Evolutionary conservation across 2,888 invertebrate species (phyloP), one percentile per base, ranked within the genome.

Genomic region (Dolichopus griseipennis): DNA sequence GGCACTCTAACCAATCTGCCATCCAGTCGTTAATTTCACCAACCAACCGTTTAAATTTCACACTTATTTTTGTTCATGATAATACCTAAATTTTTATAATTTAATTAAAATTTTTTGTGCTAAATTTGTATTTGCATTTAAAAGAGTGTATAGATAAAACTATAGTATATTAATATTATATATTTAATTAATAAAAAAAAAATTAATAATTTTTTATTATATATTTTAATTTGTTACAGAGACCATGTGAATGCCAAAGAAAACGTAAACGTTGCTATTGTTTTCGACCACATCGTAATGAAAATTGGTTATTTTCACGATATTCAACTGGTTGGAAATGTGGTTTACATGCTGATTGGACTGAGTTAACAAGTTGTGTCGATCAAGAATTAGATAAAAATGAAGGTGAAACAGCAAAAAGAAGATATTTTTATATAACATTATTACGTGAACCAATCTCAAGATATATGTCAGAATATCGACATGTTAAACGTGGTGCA

Each of bases 271-370:
- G 93, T 72, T 95, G 93, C 83, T 92, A 92, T 82, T 94, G 94
- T 84, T 93, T 93, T 84, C 89, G 93, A 77, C 93, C 94, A 73
- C 92, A 92, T 84, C 90, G 91, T 78, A 93, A 92, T 81, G 94
- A 95, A 84, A 92, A 92, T 82, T 99, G 98, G 98, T 86, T 99
- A 73, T 97, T 99, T 83, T 96, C 95, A 79, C 88, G 97, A 77
- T 97, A 95, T 83, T 95, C 96, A 66, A 97, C 95, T 34, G 97
- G 97, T 73, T 97, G 97, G 97, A 93, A 93, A 78, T 99, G 99
- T 82, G 99, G 99, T 67, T 85, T 99, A 65, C 97, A 97, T 79
- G 96, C 97, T 34, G 98, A 98, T 83, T 98, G 95, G 92, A 98
- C 98, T 3, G 98, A 99, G 83, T 82, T 99, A 73, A 95, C 93